Base-by-base conservation (phyloP, 2,888 invertebrate species). In the Tyria jacobaeae region DNA sequence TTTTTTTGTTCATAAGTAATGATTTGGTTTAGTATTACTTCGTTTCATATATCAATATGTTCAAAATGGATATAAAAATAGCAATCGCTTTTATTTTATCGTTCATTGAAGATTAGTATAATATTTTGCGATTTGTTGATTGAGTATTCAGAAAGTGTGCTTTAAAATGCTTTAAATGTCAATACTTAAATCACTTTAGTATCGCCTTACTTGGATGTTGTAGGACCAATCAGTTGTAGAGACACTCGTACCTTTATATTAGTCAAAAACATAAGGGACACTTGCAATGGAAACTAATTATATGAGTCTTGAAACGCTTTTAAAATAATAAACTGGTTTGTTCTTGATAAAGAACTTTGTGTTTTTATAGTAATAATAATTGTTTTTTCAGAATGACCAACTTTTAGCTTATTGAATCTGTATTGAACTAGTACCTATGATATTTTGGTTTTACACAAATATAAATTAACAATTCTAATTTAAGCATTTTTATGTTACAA, bases 301-400 rank as follows among this genome's bases (percentile, higher is more conserved):
- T 34, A 27, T 34, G 17, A 39, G 51, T 55, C 63, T 65, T 62
- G 53, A 50, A 60, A 51, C 37, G 15, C 54, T 60, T 61, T 39
- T 50, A 62, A 61, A 68, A 57, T 59, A 54, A 47, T 52, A 27
- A 59, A 74, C 76, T 56, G 62, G 70, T 74, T 76, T 60, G 39
- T 53, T 35, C 34, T 51, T 27, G 15, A 15, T 41, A 34, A 21
- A 50, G 50, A 57, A 41, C 62, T 70, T 76, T 72, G 63, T 69
- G 54, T 52, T 2, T 31, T 34, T 60, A 55, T 47, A 50, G 50
- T 51, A 6, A 62, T 49, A 62, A 63, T 59, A 47, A 64, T 57
- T 25, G 35, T 56, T 24, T 55, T 56, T 57, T 64, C 64, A 70
- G 1, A 3, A 10, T 34, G 54, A 49, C 9, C 21, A 49, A 54